Percentiles rank a stretch among this genome's conserved stretches.
These are phyloP conservation scores for Blennius ocellaris DNA, from an alignment of 2,113 vertebrate species.

Conservation along the genomic window DNA sequence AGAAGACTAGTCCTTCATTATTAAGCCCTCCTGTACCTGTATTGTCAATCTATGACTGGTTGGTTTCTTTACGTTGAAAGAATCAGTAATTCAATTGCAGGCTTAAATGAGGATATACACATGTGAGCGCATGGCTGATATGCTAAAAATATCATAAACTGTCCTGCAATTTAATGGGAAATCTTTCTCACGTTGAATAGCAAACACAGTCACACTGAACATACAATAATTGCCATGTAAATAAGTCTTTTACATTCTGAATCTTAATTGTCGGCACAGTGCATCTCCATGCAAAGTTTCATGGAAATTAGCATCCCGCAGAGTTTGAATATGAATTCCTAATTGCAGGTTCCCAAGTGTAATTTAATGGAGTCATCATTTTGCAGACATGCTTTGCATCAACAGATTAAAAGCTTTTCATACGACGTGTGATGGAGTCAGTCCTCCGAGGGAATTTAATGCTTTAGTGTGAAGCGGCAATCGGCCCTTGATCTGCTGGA, in stretches of 20 bases:
- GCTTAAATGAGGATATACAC: no score
- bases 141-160: background rate
- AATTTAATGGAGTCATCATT: constrained; percentile 66
- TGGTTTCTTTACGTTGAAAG: no score
- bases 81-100: no score
- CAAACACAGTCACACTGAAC: background rate
- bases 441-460: constrained; percentile 5
- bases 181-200: accelerated
- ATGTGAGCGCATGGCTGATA: no score
- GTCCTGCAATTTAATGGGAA: background rate
- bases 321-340: constrained; percentile 68
- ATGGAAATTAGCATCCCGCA: constrained; percentile 64
- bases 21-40: no score
- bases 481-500: constrained; percentile 5
- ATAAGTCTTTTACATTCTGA: constrained; percentile 39
- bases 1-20: no score
- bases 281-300: constrained; percentile 46
- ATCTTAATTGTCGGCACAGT: constrained; percentile 46
- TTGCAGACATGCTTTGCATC: constrained; percentile 57
- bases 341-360: constrained; percentile 66
- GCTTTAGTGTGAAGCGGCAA: constrained; percentile 13
- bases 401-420: constrained; percentile 57
- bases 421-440: constrained; percentile 39
- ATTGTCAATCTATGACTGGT: no score
- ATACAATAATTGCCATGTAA: constrained; percentile 32